A percentile compares a stretch with the other conserved stretches of the same genome.
Evolutionary conservation across 2,888 invertebrate genomes (phyloP).

Genomic region (Troides helena): DNA sequence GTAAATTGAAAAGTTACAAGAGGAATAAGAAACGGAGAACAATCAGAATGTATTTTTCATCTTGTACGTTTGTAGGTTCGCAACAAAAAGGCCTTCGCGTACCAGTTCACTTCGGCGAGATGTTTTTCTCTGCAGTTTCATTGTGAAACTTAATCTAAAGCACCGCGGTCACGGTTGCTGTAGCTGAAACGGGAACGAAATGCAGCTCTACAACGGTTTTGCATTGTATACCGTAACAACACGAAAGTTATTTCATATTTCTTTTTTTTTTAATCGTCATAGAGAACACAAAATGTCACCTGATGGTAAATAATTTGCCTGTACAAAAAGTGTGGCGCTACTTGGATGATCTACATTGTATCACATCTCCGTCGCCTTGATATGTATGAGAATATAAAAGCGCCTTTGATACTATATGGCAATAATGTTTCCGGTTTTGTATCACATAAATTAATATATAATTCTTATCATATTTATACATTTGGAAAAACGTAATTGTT

Average conservation of each 20-base stretch:
- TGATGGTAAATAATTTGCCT: too few relatives aligned
- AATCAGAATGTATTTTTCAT: conserved; percentile 1
- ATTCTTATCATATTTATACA: too few relatives aligned
- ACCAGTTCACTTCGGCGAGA: background rate
- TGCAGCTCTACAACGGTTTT: background rate
- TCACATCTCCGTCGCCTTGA: too few relatives aligned
- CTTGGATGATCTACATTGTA: too few relatives aligned
- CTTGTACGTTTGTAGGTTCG: background rate
- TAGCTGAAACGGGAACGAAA: conserved; percentile 13
- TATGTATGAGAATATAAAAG: too few relatives aligned
- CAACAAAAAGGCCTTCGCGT: conserved; percentile 5
- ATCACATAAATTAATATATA: too few relatives aligned
- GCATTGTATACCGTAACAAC: background rate
- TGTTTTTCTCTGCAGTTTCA: conserved; percentile 5
- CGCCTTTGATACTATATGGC: too few relatives aligned
- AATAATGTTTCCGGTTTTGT: too few relatives aligned
- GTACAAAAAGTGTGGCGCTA: too few relatives aligned
- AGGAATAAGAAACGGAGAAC: background rate
- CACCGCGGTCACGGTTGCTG: background rate
- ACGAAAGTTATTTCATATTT: background rate
- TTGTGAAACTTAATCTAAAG: conserved; percentile 16
- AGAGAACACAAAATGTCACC: too few relatives aligned
- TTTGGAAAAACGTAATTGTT: too few relatives aligned
- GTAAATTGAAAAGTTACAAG: background rate
- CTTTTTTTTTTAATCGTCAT: background rate